These are phyloP conservation scores for Cyrtorhinus lividipennis DNA, from an alignment of 1,140 invertebrate species.

Conservation along the genomic window DNA sequence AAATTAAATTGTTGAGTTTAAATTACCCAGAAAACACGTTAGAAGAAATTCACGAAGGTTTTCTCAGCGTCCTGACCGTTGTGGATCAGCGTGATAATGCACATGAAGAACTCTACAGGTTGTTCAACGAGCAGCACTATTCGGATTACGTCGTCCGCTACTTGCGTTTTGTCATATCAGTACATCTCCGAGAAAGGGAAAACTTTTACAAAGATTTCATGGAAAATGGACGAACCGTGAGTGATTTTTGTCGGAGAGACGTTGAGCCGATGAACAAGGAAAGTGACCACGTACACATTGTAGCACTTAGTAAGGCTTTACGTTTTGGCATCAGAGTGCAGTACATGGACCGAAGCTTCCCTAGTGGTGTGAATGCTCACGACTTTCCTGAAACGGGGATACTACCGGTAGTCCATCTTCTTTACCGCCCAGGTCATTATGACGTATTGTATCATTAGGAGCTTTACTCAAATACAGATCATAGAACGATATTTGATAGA, in stretches of 20 bases:
- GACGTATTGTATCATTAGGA: constrained; percentile 92
- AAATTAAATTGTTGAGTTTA: constrained; percentile 69
- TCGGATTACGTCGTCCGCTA: constrained; percentile 96
- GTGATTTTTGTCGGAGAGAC: constrained; percentile 54
- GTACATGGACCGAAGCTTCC: constrained; percentile 84
- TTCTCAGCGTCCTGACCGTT: constrained; percentile 82
- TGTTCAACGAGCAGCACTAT: constrained; percentile 73
- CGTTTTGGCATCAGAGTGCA: constrained; percentile 75
- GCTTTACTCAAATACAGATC: too few species aligned
- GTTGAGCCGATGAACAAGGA: constrained; percentile 98
- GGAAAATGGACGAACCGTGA: constrained; percentile 74
- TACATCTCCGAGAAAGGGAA: constrained; percentile 78
- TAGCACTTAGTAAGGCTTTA: constrained; percentile 76
- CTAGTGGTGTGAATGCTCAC: constrained; percentile 53
- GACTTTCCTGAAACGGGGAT: constrained; percentile 73
- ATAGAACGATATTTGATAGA: too few species aligned
- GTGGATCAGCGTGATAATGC: constrained; percentile 43
- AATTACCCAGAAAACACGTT: constrained; percentile 92
- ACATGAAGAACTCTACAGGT: constrained; percentile 50
- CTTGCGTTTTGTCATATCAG: constrained; percentile 82
- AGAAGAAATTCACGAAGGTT: constrained; percentile 98
- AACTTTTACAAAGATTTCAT: constrained; percentile 93
- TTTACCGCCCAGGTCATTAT: constrained; percentile 93
- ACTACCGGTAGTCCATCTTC: constrained; percentile 59
- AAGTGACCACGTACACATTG: constrained; percentile 96